Base-by-base conservation (phyloP, 2,113 vertebrate genomes). In the Todiramphus saurophagus region DNA sequence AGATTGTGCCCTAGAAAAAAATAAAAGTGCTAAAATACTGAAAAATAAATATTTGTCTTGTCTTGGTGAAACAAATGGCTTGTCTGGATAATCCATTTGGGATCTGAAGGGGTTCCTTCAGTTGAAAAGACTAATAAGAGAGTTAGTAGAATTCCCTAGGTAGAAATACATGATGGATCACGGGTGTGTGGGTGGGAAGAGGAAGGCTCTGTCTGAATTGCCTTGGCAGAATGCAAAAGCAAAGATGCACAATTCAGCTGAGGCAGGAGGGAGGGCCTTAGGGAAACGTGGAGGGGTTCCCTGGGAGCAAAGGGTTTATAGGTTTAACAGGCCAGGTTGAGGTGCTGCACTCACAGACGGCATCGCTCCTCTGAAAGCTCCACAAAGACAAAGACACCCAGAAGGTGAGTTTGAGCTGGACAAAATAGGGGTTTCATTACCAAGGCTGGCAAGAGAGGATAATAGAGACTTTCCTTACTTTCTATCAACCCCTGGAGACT, bases 261-360 rank as follows among this genome's bases (percentile, higher is more conserved):
- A 56, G 51, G 51, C 30, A 63, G 48, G n/a, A 84, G 24, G 55
- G n/a, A 82, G 24, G 55, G 20, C 53, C 18, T 46, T 50, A 3
- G 0, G 0, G 60, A 64, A 70, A 13, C 0, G 0, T 10, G 23
- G 35, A 30, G 60, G 8, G 5, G 20, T 56, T 93, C 12, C 16
- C 53, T 58, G 55, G 35, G 39, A 70, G 12, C 30, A 48, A 30
- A 51, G 53, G 8, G 10, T 50, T 76, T 76, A 14, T 9, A 14
- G 10, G 53, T 68, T 84, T 78, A 5, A 2, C 46, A 43, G 0
- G 9, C 33, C 76, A 33, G 1, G 0, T 0, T 53, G 62, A 41
- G 8, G 76, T 21, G 53, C 53, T 69, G 58, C 48, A 1, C 59
- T 48, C 39, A 35, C 1, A 1, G 10, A 4, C 0, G 3, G 17